Conservation (phyloP, 2,888 invertebrate genomes). For the Nomada goodeniana region DNA sequence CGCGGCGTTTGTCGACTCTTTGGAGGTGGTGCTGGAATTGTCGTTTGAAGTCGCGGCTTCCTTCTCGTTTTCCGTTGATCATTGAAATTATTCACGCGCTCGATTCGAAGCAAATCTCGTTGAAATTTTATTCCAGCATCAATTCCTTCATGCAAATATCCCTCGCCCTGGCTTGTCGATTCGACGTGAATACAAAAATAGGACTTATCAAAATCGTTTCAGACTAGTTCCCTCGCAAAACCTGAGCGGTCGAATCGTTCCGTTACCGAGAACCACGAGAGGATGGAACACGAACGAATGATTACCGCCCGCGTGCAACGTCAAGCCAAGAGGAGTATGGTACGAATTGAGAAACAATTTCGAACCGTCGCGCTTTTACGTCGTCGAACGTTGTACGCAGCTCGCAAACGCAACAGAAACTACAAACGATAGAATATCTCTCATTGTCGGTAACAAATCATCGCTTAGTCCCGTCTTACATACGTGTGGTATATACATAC, state of each 20-base stretch:
- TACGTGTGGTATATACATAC: conserved; percentile 23
- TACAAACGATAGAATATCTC: conserved; percentile 42
- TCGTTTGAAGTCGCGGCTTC: conserved; percentile 72
- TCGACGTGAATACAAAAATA: conserved; percentile 7
- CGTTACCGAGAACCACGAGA: conserved; percentile 2
- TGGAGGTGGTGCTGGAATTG: no score
- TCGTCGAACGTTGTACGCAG: not conserved
- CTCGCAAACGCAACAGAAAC: conserved; percentile 25
- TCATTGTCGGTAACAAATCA: conserved; percentile 45
- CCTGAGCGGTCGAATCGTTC: conserved; percentile 26
- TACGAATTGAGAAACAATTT: conserved; percentile 43
- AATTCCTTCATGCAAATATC: conserved; percentile 27
- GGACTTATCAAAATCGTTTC: conserved; percentile 22
- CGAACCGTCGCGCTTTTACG: not conserved
- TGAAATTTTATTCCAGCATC: not conserved
- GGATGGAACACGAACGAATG: conserved; percentile 18
- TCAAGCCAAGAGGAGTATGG: conserved; percentile 10
- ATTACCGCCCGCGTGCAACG: conserved; percentile 7
- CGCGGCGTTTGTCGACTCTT: conserved; percentile 16
- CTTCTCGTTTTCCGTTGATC: conserved; percentile 19
- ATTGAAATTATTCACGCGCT: not conserved
- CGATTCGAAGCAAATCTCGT: not conserved
- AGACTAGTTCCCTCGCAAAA: conserved; percentile 36
- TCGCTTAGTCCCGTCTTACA: conserved; percentile 35
- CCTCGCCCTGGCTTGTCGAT: conserved; percentile 9